Conservation (phyloP, 2,113 vertebrate genomes). For the Sisor rabdophorus region DNA sequence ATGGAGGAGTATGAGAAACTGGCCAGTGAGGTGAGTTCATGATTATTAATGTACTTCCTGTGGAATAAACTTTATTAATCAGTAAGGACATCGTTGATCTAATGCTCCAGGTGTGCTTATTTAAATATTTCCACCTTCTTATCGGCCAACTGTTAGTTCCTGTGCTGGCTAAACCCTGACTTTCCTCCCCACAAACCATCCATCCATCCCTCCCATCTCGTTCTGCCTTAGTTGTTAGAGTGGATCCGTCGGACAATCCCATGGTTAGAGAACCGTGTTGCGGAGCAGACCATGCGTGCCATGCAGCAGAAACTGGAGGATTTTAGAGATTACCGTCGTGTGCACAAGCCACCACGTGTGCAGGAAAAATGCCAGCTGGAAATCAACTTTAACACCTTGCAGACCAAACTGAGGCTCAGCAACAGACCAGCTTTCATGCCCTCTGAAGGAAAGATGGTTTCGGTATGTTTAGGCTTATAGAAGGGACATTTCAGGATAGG, state of each 20-base stretch:
- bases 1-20: conserved; percentile 56
- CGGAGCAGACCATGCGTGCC: conserved; percentile 81
- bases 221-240: conserved; percentile 69
- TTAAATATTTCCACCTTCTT: neutral
- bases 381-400: conserved; percentile 93
- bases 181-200: neutral
- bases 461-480: conserved; percentile 68
- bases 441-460: conserved; percentile 92
- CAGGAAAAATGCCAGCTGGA: conserved; percentile 93
- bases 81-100: neutral
- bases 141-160: neutral
- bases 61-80: neutral
- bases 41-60: neutral
- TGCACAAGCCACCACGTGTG: conserved; percentile 86
- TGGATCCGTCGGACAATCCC: conserved; percentile 81
- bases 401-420: conserved; percentile 89
- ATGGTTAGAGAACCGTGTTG: conserved; percentile 78
- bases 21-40: conserved; percentile 50
- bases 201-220: neutral
- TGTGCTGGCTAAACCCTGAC: neutral
- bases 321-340: conserved; percentile 84
- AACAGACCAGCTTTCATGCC: conserved; percentile 92
- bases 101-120: neutral
- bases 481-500: neutral
- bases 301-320: conserved; percentile 93